Conservation (phyloP, 2,888 invertebrate species). For the Phrixothrix hirtus region DNA sequence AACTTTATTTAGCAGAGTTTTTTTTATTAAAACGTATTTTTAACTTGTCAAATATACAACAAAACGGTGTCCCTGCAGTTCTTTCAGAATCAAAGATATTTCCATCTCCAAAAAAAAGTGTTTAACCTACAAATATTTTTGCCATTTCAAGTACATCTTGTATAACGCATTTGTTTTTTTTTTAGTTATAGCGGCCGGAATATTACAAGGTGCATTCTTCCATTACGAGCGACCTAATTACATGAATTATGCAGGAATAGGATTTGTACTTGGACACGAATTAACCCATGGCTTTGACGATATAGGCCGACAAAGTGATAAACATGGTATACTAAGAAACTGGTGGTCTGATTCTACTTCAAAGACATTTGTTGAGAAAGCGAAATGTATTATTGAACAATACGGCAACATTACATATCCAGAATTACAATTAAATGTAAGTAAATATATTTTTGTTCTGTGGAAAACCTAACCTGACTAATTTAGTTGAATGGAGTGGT, state of each 20-base stretch:
- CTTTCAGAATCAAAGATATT: too few relatives aligned
- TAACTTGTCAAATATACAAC: too few relatives aligned
- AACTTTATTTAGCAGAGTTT: too few relatives aligned
- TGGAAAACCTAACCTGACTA: too few relatives aligned
- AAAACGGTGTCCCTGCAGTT: too few relatives aligned
- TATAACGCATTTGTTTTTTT: too few relatives aligned
- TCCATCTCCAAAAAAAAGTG: too few relatives aligned
- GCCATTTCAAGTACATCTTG: too few relatives aligned
- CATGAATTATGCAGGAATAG: slow-evolving; percentile 85
- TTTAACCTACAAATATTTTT: too few relatives aligned
- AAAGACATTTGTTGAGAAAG: neutral
- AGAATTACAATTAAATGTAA: neutral
- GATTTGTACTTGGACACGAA: slow-evolving; percentile 84
- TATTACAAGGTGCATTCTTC: slow-evolving; percentile 85
- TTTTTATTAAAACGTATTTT: too few relatives aligned
- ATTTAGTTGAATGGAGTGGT: too few relatives aligned
- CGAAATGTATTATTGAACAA: neutral
- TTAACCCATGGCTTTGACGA: slow-evolving; percentile 80
- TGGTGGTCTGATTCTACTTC: slow-evolving; percentile 62
- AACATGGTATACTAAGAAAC: slow-evolving; percentile 10
- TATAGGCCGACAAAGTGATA: slow-evolving; percentile 11
- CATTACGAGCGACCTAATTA: slow-evolving; percentile 79
- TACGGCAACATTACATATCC: neutral
- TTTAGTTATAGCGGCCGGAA: slow-evolving; percentile 84
- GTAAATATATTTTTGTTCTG: too few relatives aligned